A percentile compares a stretch with the other conserved stretches of the same genome.
Conservation (phyloP, 53 echinoderm and acorn worm species). For the Astropecten irregularis region DNA sequence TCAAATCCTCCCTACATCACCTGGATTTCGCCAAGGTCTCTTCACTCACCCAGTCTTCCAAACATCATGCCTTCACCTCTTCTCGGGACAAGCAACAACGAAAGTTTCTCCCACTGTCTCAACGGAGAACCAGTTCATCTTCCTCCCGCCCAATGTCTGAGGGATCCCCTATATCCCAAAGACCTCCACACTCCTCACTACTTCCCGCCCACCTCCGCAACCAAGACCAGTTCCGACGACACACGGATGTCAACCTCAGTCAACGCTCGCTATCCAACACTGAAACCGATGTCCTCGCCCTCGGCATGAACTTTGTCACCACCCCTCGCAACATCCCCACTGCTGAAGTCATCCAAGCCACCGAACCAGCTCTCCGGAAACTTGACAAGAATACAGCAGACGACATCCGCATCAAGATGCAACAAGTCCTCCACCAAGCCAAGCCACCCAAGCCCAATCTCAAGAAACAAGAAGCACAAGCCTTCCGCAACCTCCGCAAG, state of each 20-base stretch:
- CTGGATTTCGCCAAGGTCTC: background rate
- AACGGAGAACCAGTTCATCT: background rate
- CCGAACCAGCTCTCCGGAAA: background rate
- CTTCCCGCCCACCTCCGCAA: background rate
- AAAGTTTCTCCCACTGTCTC: background rate
- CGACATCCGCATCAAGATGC: too few relatives aligned
- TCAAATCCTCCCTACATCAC: background rate
- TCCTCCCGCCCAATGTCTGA: background rate
- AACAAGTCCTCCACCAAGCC: background rate
- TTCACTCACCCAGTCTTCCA: background rate
- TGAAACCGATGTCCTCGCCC: constrained; percentile 17
- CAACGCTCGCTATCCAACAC: background rate
- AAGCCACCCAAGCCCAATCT: constrained; percentile 21
- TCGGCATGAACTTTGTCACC: constrained; percentile 35
- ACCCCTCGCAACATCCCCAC: too few relatives aligned
- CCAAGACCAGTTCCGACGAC: background rate
- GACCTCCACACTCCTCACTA: background rate
- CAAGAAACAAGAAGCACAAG: background rate
- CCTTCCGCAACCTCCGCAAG: constrained; percentile 5
- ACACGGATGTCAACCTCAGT: constrained; percentile 39
- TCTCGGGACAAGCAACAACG: background rate
- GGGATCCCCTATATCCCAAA: background rate
- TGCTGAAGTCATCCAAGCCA: constrained; percentile 13
- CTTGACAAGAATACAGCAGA: too few relatives aligned
- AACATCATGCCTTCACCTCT: background rate